Evolutionary conservation across 2,888 invertebrate species (phyloP).

Genomic region (Caenorhabditis plicata): DNA sequence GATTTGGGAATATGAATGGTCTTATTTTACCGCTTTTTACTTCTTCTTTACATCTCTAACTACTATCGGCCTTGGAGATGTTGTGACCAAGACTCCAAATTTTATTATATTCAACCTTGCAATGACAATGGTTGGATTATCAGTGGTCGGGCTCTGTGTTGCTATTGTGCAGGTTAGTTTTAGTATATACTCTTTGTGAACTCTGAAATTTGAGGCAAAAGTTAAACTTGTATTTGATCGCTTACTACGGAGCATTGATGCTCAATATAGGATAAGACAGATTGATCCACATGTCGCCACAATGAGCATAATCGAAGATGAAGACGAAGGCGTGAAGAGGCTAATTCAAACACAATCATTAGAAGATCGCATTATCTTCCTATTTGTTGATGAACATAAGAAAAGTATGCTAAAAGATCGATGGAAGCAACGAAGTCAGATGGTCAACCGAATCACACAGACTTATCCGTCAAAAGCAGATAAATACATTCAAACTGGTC

Average conservation of each 20-base stretch:
- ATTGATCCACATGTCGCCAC: conserved; percentile 52
- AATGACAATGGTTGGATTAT: conserved; percentile 46
- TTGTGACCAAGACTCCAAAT: conserved; percentile 53
- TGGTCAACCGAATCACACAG: conserved; percentile 52
- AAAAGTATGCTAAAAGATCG: conserved; percentile 46
- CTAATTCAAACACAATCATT: conserved; percentile 43
- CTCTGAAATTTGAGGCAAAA: conserved; percentile 45
- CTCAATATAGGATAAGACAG: conserved; percentile 48
- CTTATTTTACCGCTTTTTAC: conserved; percentile 54
- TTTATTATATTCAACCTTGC: conserved; percentile 53
- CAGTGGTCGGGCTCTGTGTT: conserved; percentile 49
- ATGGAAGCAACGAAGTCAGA: conserved; percentile 44
- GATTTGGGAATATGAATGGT: conserved; percentile 54
- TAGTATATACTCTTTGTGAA: background rate
- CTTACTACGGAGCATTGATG: conserved; percentile 48
- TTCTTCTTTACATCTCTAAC: conserved; percentile 56
- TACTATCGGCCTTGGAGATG: conserved; percentile 53
- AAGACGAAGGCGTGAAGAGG: conserved; percentile 51
- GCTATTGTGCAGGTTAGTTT: conserved; percentile 44
- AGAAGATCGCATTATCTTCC: conserved; percentile 46
- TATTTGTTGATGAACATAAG: conserved; percentile 52
- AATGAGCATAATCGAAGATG: conserved; percentile 51
- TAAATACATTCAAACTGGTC: conserved; percentile 52
- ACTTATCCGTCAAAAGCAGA: conserved; percentile 51
- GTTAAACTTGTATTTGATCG: conserved; percentile 50